Evolutionary conservation across 2,797 vertebrate species (phyloP).

Genomic region (Lepidocolaptes lacrymiger): DNA sequence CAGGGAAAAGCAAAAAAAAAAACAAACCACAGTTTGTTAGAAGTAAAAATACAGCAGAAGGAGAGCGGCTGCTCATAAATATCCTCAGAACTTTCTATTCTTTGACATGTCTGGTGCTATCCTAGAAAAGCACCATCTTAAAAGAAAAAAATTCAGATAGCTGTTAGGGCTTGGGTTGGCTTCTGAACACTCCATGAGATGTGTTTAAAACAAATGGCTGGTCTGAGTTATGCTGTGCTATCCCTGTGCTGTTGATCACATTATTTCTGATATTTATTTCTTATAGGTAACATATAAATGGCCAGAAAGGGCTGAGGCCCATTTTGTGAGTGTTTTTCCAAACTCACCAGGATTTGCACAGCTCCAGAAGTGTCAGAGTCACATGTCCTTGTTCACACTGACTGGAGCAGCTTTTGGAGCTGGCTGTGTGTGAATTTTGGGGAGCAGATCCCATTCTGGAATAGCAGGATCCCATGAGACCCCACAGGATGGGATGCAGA

Average conservation of each 20-base stretch:
- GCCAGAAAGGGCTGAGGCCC: neutral
- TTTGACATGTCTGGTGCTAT: neutral
- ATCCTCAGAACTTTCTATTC: neutral
- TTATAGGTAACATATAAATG: neutral
- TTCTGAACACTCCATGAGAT: neutral
- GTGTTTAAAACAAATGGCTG: neutral
- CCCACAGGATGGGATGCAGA: too few relatives aligned
- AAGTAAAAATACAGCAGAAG: slow-evolving; percentile 48
- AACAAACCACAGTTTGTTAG: neutral
- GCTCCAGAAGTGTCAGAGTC: neutral
- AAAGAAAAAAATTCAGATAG: neutral
- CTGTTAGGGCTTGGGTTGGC: neutral
- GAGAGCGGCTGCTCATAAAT: slow-evolving; percentile 32
- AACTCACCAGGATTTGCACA: neutral
- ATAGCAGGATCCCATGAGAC: neutral
- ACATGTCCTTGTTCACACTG: neutral
- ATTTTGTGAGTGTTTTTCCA: neutral
- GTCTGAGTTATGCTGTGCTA: neutral
- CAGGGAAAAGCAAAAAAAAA: neutral
- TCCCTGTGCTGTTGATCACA: neutral
- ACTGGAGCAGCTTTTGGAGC: neutral
- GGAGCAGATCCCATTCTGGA: neutral
- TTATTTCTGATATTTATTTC: neutral
- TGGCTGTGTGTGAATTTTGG: neutral
- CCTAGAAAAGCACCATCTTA: neutral